Conservation (phyloP, 2,888 invertebrate genomes). For the Callimorpha dominula region DNA sequence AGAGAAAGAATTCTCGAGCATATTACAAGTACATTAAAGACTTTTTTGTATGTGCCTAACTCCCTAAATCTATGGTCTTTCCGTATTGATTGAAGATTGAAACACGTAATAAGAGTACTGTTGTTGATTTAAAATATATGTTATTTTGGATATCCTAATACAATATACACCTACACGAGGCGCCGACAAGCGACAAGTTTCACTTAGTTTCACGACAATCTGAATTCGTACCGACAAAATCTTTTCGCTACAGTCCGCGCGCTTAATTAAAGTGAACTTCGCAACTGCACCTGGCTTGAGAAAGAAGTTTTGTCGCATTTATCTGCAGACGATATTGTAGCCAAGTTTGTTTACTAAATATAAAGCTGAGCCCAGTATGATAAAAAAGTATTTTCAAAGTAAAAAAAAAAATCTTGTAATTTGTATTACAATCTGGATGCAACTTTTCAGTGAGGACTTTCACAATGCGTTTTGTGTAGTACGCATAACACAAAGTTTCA, state of each 20-base stretch:
- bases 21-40: background rate
- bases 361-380: conserved; percentile 25
- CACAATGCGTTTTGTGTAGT: background rate
- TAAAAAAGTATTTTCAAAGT: conserved; percentile 19
- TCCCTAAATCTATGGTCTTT: background rate
- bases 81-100: background rate
- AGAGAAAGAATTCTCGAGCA: too few species aligned
- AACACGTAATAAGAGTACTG: background rate
- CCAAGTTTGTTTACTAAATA: conserved; percentile 38
- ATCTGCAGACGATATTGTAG: conserved; percentile 36
- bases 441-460: background rate
- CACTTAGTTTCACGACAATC: conserved; percentile 76
- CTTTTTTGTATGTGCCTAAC: background rate
- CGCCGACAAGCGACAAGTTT: conserved; percentile 74
- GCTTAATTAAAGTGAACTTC: conserved; percentile 41
- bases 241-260: conserved; percentile 51
- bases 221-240: conserved; percentile 71
- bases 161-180: conserved; percentile 67
- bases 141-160: conserved; percentile 59
- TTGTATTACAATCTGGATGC: background rate
- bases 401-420: conserved; percentile 9
- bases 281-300: conserved; percentile 27
- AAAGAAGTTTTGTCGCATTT: conserved; percentile 36
- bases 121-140: conserved; percentile 44
- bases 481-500: background rate